These are phyloP conservation scores for Zaprionus davidi DNA, from an alignment of 1,140 invertebrate species.

Conservation along the genomic window DNA sequence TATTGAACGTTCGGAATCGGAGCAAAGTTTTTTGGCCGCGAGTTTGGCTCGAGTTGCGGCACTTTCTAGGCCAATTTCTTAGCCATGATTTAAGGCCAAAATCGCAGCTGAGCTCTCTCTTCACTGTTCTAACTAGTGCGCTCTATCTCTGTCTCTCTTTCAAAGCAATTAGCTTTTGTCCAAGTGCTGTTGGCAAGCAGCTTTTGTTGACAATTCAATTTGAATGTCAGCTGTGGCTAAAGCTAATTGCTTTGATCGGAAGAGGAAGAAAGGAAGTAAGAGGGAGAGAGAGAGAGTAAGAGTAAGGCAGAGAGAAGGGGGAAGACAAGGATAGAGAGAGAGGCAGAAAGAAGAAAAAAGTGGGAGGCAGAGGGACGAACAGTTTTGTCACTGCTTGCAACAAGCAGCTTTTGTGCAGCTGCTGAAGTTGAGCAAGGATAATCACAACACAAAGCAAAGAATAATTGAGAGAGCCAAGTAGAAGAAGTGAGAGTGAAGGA, in stretches of 20 bases:
- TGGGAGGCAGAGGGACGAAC: background rate
- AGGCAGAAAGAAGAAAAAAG: background rate
- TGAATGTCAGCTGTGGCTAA: background rate
- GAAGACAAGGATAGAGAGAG: background rate
- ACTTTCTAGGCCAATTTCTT: constrained; percentile 48
- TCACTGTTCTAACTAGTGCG: background rate
- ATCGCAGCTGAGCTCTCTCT: constrained; percentile 14
- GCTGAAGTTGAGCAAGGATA: background rate
- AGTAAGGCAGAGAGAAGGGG: background rate
- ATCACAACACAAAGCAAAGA: background rate
- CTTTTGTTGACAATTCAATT: background rate
- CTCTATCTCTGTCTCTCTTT: background rate
- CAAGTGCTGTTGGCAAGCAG: constrained; percentile 7
- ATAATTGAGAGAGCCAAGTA: background rate
- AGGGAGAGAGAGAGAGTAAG: background rate
- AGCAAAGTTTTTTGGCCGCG: constrained; percentile 24
- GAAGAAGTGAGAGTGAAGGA: background rate
- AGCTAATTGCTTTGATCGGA: constrained; percentile 4
- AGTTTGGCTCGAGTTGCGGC: constrained; percentile 24
- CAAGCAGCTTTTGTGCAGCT: background rate
- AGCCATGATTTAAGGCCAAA: constrained; percentile 47
- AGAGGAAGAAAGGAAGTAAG: background rate
- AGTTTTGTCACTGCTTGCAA: background rate
- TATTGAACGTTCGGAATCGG: constrained; percentile 60
- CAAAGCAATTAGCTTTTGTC: constrained; percentile 36